Base-by-base conservation (phyloP, 2,113 vertebrate species). In the Melanerpes aurifrons region DNA sequence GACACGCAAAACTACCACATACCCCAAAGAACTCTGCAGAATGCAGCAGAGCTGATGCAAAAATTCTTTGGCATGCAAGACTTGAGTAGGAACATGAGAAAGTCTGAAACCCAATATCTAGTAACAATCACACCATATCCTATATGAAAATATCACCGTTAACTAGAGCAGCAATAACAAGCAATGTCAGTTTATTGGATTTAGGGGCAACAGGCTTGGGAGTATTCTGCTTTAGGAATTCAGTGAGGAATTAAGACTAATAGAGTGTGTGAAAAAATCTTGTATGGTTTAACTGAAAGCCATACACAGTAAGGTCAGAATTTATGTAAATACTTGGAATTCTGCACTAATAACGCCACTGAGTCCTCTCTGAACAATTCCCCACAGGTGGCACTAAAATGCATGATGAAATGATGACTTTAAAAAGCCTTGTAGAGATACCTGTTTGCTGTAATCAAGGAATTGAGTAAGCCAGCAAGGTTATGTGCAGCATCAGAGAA, bases 291-390 rank as follows among this genome's bases (percentile, higher is more conserved):
- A 92, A 82, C 85, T 86, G 64, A 86, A 91, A 86, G 45, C 75
- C 88, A 35, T 72, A 81, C 11, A 5, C 35, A 69, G 86, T 61
- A 94, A 54, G 67, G 70, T 90, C 87, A 95, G 86, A 92, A 91
- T 95, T 92, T 86, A 82, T 96, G 89, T 75, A 84, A 89, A 71
- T 94, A 66, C 83, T 92, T 94, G 73, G 91, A 94, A 94, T 92
- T 96, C 75, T 93, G 72, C 37, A 31, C 57, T 71, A 64, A 45
- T 71, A 68, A 48, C 3, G 2, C 31, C 31, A 74, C 21, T 94
- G 75, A 93, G 59, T 95, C 40, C 69, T 93, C 69, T 95, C 84
- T 86, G 76, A 84, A 94, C 8, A 87, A 87, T 66, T 94, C 69
- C 45, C 47, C 24, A 87, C 91, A 50, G 62, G 69, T 48, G 82